Evolutionary conservation across 2,797 vertebrate genomes (phyloP).

Genomic region (Crenuchus spilurus): DNA sequence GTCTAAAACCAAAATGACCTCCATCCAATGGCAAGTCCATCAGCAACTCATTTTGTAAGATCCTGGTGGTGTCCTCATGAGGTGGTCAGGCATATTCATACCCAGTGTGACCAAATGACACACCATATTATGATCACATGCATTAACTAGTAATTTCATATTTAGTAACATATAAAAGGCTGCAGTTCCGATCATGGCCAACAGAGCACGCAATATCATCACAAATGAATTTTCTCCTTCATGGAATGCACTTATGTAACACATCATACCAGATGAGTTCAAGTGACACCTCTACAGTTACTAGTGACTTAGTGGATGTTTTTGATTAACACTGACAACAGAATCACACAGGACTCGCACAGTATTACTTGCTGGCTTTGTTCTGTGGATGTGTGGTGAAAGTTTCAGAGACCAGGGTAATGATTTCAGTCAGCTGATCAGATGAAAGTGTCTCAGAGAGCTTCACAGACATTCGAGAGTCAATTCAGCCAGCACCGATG

Average conservation of each 20-base stretch:
- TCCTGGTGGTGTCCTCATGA: too few relatives aligned
- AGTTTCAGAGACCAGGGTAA: too few relatives aligned
- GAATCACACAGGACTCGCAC: neutral
- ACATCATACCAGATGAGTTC: constrained; percentile 12
- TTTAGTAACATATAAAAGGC: too few relatives aligned
- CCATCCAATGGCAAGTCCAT: too few relatives aligned
- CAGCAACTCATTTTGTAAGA: too few relatives aligned
- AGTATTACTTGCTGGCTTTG: neutral
- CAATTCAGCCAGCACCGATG: too few relatives aligned
- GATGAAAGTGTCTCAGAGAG: too few relatives aligned
- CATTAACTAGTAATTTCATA: too few relatives aligned
- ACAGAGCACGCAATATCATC: constrained; percentile 43
- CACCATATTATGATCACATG: too few relatives aligned
- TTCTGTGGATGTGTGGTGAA: too few relatives aligned
- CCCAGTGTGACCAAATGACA: neutral
- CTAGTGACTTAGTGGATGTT: neutral
- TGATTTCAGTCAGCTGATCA: too few relatives aligned
- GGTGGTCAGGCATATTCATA: neutral
- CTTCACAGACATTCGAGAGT: too few relatives aligned
- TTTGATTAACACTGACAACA: neutral
- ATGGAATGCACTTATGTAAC: neutral
- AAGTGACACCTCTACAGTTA: neutral
- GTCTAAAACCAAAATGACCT: constrained; percentile 1
- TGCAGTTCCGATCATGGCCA: constrained; percentile 41
- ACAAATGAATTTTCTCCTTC: constrained; percentile 18